Evolutionary conservation across 2,888 invertebrate species (phyloP), one percentile per base, ranked within the genome.

Genomic region (Dolichomitus sp.): DNA sequence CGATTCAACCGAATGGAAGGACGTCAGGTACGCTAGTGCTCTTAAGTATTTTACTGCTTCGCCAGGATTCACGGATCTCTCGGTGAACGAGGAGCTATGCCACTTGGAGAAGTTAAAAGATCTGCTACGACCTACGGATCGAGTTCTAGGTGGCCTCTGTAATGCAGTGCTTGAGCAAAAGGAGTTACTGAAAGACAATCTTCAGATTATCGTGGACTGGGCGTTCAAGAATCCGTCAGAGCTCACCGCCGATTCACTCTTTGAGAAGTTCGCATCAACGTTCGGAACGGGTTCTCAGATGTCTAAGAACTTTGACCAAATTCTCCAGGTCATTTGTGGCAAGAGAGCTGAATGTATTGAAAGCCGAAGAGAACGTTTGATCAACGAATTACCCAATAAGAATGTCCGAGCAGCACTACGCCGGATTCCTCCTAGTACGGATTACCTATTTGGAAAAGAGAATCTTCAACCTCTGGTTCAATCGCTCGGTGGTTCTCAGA

Each of bases 11-110:
- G 83, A 84, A 17, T 84, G 81, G 82, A 84, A 84, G 42, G 82
- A 85, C 27, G 84, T 85, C 0, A 68, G 84, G 12, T 85, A 80
- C 50, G 40, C 84, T 14, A 61, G 14, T 23, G 68, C 77, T 14
- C 70, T 85, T 3, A 85, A 79, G 54, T 69, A 7, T 48, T 63
- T 83, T 45, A 27, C 54, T 66, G 80, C 80, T 7, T 74, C 72
- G 7, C 82, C 80, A 69, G 84, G 84, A 0, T 82, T 77, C 52
- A 54, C 45, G 2, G 84, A 82, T 1, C 75, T 82, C 42, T 74
- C 45, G 14, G 61, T 77, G 4, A 89, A 90, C 61, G 89, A 91
- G 70, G 91, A 85, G 48, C 48, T 81, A 4, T 81, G 81, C 42
- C 68, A 85, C 50, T 19, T 81, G 11, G 75, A 81, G 7, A 79